Evolutionary conservation across 2,113 vertebrate species (phyloP), one percentile per base, ranked within the genome.

Genomic region (Tiliqua scincoides): DNA sequence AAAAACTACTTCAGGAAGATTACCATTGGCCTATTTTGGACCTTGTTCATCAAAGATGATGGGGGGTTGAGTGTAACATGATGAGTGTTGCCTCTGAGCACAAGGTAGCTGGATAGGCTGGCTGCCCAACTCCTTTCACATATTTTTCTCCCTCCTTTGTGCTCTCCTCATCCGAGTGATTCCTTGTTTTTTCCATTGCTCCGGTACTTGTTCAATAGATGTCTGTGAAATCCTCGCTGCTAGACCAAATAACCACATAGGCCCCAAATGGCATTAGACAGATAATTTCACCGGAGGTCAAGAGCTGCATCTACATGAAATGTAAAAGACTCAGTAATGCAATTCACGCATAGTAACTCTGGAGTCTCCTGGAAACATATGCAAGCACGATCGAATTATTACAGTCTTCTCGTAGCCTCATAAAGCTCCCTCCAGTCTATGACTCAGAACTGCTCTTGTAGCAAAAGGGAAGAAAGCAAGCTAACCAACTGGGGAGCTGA

Each of bases 321-420:
- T 79, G 3, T 0, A 77, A 82, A 92, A 89, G 37, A 27, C 9
- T 76, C 82, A 89, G 85, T 84, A 91, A 86, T 9, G 82, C 82
- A 89, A 7, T 32, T 83, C 70, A 87, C 25, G 85, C 3, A 1
- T 0, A 11, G 30, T 21, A 88, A 74, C 30, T 89, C 87, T 71
- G 86, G 79, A 82, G 83, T 90, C 62, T 37, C 72, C 0, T 52
- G 32, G 68, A 79, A 65, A 62, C 73, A 89, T 27, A 84, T n/a
- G 82, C 17, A 80, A 30, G 75, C 40, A 63, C 86, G 35, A 74
- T 79, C 79, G 52, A 91, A 91, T 93, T 89, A 90, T 65, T 81
- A 72, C 75, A 72, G 54, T 87, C 88, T 30, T 89, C 82, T 93
- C 85, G 74, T 52, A 89, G 87, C 40, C 73, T 82, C 35, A 9